Conservation (phyloP, 2,113 vertebrate genomes). For the Heterocephalus glaber region DNA sequence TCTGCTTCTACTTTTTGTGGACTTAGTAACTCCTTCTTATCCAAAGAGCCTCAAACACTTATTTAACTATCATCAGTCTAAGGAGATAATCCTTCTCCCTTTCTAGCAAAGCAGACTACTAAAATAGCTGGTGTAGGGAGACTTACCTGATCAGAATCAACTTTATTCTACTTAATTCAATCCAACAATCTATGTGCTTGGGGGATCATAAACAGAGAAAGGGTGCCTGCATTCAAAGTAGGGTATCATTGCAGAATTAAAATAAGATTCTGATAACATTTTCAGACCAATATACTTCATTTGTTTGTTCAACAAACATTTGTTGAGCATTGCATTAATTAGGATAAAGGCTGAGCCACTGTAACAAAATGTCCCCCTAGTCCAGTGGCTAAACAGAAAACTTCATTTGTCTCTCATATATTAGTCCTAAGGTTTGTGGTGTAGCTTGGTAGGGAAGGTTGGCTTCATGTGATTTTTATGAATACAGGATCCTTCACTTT, state of each 20-base stretch:
- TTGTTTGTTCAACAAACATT: background rate
- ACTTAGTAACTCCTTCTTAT: slow-evolving; percentile 49
- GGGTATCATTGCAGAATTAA: slow-evolving; percentile 17
- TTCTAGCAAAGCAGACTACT: slow-evolving; percentile 40
- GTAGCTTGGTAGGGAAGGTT: background rate
- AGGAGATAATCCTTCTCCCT: background rate
- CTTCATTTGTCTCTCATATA: background rate
- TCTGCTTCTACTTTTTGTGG: background rate
- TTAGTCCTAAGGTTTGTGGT: background rate
- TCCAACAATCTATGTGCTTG: slow-evolving; percentile 9
- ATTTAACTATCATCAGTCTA: slow-evolving; percentile 5
- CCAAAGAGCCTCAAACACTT: slow-evolving; percentile 27
- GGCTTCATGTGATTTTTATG: background rate
- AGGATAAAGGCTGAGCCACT: background rate
- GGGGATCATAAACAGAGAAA: background rate
- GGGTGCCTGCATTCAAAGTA: background rate
- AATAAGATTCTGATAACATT: slow-evolving; percentile 16
- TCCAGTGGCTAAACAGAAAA: background rate
- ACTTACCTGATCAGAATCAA: slow-evolving; percentile 20
- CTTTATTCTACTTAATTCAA: slow-evolving; percentile 58
- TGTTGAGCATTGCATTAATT: background rate
- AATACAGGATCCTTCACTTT: background rate
- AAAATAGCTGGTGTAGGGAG: background rate
- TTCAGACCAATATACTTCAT: background rate
- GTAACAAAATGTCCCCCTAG: background rate